Evolutionary conservation across 2,113 vertebrate species (phyloP).

Genomic region (Ptychochromis oligacanthus): DNA sequence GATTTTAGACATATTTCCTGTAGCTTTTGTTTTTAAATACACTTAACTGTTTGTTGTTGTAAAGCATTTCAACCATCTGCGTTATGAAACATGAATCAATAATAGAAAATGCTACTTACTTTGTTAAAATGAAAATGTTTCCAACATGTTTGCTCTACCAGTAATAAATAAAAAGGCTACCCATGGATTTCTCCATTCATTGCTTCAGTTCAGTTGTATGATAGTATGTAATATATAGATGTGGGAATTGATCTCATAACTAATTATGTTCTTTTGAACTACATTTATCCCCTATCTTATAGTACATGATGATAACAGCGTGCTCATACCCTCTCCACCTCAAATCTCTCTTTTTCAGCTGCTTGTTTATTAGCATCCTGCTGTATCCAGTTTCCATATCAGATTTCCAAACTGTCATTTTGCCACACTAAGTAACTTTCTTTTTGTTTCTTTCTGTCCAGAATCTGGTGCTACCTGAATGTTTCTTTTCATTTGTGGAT

Average conservation of each 20-base stretch:
- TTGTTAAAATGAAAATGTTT: neutral
- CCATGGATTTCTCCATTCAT: neutral
- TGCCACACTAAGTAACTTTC: neutral
- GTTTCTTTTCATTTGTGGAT: slow-evolving; percentile 95
- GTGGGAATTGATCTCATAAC: neutral
- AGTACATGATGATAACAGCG: neutral
- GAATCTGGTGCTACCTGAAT: slow-evolving; percentile 91
- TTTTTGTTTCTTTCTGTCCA: slow-evolving; percentile 58
- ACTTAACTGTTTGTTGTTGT: too few relatives aligned
- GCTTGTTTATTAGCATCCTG: neutral
- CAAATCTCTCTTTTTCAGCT: neutral
- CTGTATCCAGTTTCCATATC: neutral
- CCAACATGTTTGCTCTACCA: neutral
- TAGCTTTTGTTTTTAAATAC: neutral
- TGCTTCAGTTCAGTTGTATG: neutral
- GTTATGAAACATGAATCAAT: neutral
- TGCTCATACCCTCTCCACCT: neutral
- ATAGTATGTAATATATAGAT: neutral
- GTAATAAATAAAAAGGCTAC: too few relatives aligned
- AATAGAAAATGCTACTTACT: neutral
- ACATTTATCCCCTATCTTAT: neutral
- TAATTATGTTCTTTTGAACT: neutral
- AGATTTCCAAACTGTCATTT: neutral
- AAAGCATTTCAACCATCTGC: neutral
- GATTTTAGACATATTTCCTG: neutral